Evolutionary conservation across 2,888 invertebrate species (phyloP), one percentile per base, ranked within the genome.

Genomic region (Hydraecia micacea): DNA sequence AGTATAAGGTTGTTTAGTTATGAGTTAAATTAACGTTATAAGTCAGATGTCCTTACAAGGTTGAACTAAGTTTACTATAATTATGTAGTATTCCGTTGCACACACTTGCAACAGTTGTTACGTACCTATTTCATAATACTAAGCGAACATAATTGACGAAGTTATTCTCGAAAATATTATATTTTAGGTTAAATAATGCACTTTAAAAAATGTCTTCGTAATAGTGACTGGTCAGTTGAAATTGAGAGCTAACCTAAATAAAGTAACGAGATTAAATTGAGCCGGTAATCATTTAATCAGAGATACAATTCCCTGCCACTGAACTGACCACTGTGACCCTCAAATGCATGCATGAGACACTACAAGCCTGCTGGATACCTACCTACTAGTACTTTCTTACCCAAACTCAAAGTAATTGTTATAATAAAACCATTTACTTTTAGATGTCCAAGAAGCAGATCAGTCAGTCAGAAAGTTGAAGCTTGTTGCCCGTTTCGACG

Each of bases 1-100:
- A 55, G 39, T 77, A 2, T 65, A 39, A 5, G 39, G 63, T 65
- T 60, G 63, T 73, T 36, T 36, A 46, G 46, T 73, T 70, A 65
- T 73, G 72, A 39, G 46, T 73, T 69, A 58, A 60, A 28, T 9
- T 62, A 25, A 46, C 13, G 21, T 42, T 11, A 66, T 71, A 77
- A 76, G 69, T 68, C 49, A 55, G 60, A 71, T 83, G 85, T 86
- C 88, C 81, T 89, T 83, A 88, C 78, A 86, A 88, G 81, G 87
- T 78, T 86, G 77, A 66, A n/a, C 25, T 55, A 75, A 79, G 76
- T 87, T 87, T 77, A 65, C 1, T 55, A n/a, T 42, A n/a, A n/a
- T n/a, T n/a, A 21, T 70, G 39, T 66, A 58, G 66, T 49, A 52
- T 71, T 62, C 77, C 32, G 58, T 76, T 89, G 73, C 82, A 77